Conservation (phyloP, 2,113 vertebrate genomes). For the Strix uralensis region DNA sequence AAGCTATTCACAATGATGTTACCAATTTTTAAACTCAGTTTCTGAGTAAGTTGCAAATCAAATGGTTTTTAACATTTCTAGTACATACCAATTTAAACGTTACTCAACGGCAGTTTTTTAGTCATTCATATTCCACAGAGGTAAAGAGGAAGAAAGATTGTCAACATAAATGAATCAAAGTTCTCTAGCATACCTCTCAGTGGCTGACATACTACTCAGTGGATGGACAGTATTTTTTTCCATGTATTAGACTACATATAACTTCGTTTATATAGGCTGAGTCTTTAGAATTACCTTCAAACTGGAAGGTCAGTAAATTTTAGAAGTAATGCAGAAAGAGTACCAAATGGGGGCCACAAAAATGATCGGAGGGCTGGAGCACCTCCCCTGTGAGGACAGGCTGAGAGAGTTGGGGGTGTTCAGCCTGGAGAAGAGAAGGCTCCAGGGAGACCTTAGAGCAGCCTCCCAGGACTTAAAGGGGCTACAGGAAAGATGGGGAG, state of each 20-base stretch:
- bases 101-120: not conserved
- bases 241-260: not conserved
- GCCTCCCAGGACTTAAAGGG: no score
- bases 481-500: not conserved
- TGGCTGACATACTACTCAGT: not conserved
- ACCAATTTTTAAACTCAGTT: not conserved
- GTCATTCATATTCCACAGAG: not conserved
- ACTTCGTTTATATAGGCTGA: not conserved
- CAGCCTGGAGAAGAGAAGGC: not conserved
- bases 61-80: not conserved
- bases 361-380: rapidly evolving
- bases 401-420: not conserved
- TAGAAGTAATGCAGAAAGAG: not conserved
- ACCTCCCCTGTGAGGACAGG: not conserved
- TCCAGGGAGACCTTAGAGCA: rapidly evolving
- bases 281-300: not conserved
- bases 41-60: not conserved
- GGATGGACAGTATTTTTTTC: not conserved
- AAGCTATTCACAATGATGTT: not conserved
- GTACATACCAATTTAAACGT: not conserved
- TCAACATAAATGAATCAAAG: not conserved
- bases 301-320: not conserved
- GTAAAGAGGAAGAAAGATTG: not conserved
- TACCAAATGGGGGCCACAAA: not conserved
- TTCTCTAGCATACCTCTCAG: not conserved